Evolutionary conservation across 64 coral and sea anemone species (phyloP).

Genomic region (Astreopora myriophthalma): DNA sequence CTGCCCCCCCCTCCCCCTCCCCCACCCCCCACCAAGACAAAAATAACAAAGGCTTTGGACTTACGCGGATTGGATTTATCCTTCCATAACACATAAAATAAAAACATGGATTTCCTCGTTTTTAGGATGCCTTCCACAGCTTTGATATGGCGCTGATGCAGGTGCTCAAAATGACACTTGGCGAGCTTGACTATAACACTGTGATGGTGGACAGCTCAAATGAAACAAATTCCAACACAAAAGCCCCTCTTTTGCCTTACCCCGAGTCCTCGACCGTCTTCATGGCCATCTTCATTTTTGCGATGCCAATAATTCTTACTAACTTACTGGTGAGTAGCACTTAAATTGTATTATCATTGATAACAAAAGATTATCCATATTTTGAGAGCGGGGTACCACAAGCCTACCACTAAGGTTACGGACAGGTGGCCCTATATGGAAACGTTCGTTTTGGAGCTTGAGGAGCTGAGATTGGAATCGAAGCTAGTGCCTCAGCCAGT

Average conservation of each 20-base stretch:
- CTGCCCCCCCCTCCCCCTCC: no score
- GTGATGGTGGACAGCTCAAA: slow-evolving; percentile 44
- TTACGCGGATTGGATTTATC: no score
- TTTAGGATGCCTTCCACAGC: slow-evolving; percentile 51
- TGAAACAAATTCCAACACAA: background rate
- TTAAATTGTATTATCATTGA: background rate
- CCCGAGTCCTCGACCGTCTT: slow-evolving; percentile 19
- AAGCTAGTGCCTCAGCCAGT: no score
- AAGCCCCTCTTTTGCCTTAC: slow-evolving; percentile 42
- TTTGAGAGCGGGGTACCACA: no score
- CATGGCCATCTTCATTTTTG: slow-evolving; percentile 51
- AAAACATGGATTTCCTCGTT: background rate
- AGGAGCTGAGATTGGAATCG: no score
- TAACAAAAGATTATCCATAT: background rate
- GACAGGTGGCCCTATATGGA: no score
- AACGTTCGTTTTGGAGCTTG: no score
- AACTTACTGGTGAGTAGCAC: slow-evolving; percentile 70
- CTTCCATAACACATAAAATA: no score
- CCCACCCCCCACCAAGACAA: no score
- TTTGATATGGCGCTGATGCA: slow-evolving; percentile 40
- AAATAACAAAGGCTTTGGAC: no score
- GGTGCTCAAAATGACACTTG: slow-evolving; percentile 70
- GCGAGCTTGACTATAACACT: slow-evolving; percentile 64
- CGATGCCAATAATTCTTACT: slow-evolving; percentile 74
- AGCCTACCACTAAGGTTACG: no score